Evolutionary conservation across 2,797 vertebrate genomes (phyloP).

Genomic region (Microcaecilia unicolor): DNA sequence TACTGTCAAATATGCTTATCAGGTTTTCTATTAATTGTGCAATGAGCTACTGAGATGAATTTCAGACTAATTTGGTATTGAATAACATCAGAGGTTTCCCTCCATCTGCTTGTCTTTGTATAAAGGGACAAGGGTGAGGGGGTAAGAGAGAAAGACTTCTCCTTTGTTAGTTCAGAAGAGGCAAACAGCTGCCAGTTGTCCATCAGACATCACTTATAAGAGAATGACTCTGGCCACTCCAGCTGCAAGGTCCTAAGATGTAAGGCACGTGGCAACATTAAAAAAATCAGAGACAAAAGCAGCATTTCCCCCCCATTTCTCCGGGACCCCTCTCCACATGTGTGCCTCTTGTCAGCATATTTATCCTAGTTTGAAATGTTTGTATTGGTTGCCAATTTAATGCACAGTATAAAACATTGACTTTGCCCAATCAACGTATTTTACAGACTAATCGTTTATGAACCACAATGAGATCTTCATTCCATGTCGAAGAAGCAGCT

Average conservation of each 20-base stretch:
- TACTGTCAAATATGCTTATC: too few relatives aligned
- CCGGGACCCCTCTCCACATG: constrained; percentile 12
- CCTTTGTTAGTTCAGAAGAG: constrained; percentile 51
- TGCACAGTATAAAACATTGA: too few relatives aligned
- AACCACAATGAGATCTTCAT: too few relatives aligned
- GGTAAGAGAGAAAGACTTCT: neutral
- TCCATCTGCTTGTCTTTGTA: constrained; percentile 9
- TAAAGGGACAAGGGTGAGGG: too few relatives aligned
- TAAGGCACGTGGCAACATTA: neutral
- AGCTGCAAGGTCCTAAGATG: constrained; percentile 12
- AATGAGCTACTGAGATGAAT: too few relatives aligned
- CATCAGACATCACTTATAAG: constrained; percentile 53
- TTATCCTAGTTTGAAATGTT: too few relatives aligned
- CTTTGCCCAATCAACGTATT: too few relatives aligned
- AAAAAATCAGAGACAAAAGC: constrained; percentile 22
- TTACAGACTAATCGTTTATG: too few relatives aligned
- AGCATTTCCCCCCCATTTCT: constrained; percentile 8
- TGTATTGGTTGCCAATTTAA: too few relatives aligned
- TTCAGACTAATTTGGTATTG: too few relatives aligned
- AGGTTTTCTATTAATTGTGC: too few relatives aligned
- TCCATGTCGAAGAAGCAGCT: too few relatives aligned
- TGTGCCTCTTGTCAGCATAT: neutral
- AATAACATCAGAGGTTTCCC: neutral
- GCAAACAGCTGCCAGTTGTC: constrained; percentile 60
- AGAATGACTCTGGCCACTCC: constrained; percentile 22